These are phyloP conservation scores for Trinorchestia longiramus DNA, from an alignment of 1,140 invertebrate genomes.

Conservation along the genomic window DNA sequence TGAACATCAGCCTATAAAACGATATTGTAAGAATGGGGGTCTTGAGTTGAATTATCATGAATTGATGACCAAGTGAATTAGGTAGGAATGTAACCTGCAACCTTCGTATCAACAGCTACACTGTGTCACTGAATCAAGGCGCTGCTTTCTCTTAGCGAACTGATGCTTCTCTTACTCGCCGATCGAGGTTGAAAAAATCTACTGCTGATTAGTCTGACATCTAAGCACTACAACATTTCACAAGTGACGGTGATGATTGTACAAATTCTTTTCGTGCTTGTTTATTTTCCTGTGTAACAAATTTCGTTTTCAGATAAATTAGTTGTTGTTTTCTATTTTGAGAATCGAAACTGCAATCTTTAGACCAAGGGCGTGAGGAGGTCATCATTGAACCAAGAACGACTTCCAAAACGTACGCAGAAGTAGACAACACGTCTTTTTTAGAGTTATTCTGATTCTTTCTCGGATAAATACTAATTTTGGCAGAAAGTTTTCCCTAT, in stretches of 20 bases:
- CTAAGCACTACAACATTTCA: neutral
- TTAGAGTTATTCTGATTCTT: neutral
- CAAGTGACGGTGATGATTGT: neutral
- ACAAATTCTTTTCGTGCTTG: neutral
- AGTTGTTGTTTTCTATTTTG: neutral
- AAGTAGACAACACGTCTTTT: neutral
- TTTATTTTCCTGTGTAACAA: neutral
- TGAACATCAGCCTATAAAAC: too few species aligned
- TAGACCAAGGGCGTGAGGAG: neutral
- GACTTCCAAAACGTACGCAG: neutral
- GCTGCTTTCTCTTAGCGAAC: neutral
- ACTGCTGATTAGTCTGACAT: neutral
- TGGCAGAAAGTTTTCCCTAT: neutral
- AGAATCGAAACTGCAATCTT: neutral
- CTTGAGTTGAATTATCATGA: too few species aligned
- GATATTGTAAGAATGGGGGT: too few species aligned
- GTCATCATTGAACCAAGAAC: neutral
- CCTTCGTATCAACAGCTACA: neutral
- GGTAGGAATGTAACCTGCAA: neutral
- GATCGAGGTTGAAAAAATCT: neutral
- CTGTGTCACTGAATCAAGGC: neutral
- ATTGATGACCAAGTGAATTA: too few species aligned
- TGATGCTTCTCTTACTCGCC: neutral
- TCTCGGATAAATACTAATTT: neutral
- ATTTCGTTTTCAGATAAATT: neutral